Evolutionary conservation across 2,113 vertebrate species (phyloP), one percentile per base, ranked within the genome.

Genomic region (Trachemys scripta): DNA sequence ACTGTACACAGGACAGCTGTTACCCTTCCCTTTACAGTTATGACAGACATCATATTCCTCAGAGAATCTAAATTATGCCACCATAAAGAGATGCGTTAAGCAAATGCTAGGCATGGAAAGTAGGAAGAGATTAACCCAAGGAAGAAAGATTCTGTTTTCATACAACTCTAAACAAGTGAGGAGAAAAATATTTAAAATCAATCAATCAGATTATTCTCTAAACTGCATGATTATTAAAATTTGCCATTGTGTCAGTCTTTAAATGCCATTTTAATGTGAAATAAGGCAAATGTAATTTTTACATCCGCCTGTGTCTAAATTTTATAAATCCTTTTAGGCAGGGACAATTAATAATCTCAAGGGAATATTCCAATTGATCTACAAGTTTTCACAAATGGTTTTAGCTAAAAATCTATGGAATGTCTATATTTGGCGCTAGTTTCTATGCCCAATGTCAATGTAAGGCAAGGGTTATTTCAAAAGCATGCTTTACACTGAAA

Each of bases 41-140:
- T n/a, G n/a, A n/a, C n/a, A n/a, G 50, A 59, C 50, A 90, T 9
- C 83, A 72, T 47, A 89, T 88, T 84, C 10, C 22, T 56, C 69
- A 14, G 82, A 92, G 38, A 5, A 72, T 51, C 49, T 69, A 62
- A 72, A 78, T 45, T 47, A 20, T 93, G 45, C 38, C 51, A 56
- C 53, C 42, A 29, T 42, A 81, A 94, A 95, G 91, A 91, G 72
- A 93, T 90, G 80, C 86, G 24, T 86, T 11, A 80, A 10, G n/a
- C 19, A 75, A 75, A 22, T 24, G 11, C 72, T 75, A 12, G 53
- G 10, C 1, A 1, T 51, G 10, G 16, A 83, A 50, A 50, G 47
- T 24, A 82, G 84, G 72, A 80, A 50, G 22, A 80, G 24, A 80
- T 72, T 29, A 91, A 54, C 49, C 35, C 80, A 86, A 72, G 19